Percentiles rank a stretch among this genome's conserved stretches.
Evolutionary conservation across 2,888 invertebrate species (phyloP).

Genomic region (Pandemis corylana): DNA sequence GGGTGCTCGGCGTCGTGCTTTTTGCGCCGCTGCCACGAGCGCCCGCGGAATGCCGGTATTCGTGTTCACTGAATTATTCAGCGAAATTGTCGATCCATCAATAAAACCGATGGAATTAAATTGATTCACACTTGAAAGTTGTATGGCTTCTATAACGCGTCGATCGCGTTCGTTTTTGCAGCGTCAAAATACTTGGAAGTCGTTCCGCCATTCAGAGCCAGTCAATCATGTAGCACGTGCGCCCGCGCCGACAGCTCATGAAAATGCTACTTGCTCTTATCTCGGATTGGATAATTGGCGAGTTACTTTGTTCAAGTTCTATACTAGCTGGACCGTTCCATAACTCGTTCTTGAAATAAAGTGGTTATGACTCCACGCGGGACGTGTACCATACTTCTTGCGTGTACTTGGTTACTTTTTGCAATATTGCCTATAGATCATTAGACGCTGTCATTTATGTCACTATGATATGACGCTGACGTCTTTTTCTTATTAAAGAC

Average conservation of each 20-base stretch:
- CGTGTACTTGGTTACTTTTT: conserved; percentile 51
- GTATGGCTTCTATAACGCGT: conserved; percentile 75
- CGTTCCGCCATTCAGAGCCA: conserved; percentile 73
- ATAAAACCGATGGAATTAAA: conserved; percentile 82
- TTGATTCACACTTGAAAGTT: conserved; percentile 82
- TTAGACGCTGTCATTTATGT: conserved; percentile 56
- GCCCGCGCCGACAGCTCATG: conserved; percentile 57
- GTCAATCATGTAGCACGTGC: conserved; percentile 76
- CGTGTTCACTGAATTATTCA: conserved; percentile 83
- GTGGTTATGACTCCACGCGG: conserved; percentile 34
- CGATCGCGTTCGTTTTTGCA: conserved; percentile 71
- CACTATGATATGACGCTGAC: conserved; percentile 42
- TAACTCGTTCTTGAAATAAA: conserved; percentile 66
- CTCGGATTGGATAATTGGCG: conserved; percentile 66
- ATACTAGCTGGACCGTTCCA: conserved; percentile 53
- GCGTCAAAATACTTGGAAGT: conserved; percentile 76
- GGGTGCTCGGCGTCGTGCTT: conserved; percentile 56
- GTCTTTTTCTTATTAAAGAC: conserved; percentile 34
- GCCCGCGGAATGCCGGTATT: conserved; percentile 74
- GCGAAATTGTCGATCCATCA: conserved; percentile 81
- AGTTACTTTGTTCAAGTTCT: conserved; percentile 53
- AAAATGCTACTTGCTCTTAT: conserved; percentile 64
- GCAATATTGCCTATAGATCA: conserved; percentile 58
- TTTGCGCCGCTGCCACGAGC: conserved; percentile 75
- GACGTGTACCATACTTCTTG: conserved; percentile 50